Percentiles rank a stretch among this genome's conserved stretches.
Evolutionary conservation across 2,888 invertebrate species (phyloP).

Genomic region (Dione vanillae): DNA sequence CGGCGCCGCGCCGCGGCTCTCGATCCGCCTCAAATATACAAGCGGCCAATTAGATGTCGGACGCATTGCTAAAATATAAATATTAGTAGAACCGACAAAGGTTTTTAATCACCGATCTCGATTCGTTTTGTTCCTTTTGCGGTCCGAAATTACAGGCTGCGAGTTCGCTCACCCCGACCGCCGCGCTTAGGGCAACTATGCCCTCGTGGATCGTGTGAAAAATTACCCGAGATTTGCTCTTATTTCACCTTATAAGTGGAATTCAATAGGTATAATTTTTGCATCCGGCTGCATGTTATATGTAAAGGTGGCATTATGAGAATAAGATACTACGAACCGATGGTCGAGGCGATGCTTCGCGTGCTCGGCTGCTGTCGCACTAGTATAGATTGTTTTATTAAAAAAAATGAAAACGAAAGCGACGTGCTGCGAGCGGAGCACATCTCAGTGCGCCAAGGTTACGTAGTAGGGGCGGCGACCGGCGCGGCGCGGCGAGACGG

Average conservation of each 20-base stretch:
- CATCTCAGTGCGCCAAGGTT: slow-evolving; percentile 67
- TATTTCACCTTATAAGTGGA: slow-evolving; percentile 77
- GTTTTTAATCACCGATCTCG: slow-evolving; percentile 83
- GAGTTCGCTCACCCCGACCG: slow-evolving; percentile 80
- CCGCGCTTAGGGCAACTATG: slow-evolving; percentile 82
- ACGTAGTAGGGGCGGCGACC: slow-evolving; percentile 78
- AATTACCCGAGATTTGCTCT: slow-evolving; percentile 79
- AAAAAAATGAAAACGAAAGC: slow-evolving; percentile 74
- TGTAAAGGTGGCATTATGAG: slow-evolving; percentile 42
- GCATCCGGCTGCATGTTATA: slow-evolving; percentile 67
- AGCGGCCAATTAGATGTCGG: slow-evolving; percentile 82
- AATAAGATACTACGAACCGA: slow-evolving; percentile 43
- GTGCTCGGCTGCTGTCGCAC: slow-evolving; percentile 46
- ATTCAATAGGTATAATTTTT: slow-evolving; percentile 78
- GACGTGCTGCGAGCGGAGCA: slow-evolving; percentile 53
- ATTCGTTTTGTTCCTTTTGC: slow-evolving; percentile 82
- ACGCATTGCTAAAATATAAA: slow-evolving; percentile 83
- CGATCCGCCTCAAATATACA: slow-evolving; percentile 72
- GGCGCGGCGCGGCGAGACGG: slow-evolving; percentile 65
- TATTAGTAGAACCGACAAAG: slow-evolving; percentile 85
- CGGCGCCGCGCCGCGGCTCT: slow-evolving; percentile 58
- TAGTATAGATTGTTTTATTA: slow-evolving; percentile 57
- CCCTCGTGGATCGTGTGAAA: slow-evolving; percentile 81
- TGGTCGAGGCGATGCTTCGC: slow-evolving; percentile 36
- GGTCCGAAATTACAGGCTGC: slow-evolving; percentile 83